Percentiles rank a stretch among this genome's conserved stretches.
phyloP scores from a whole-genome alignment of 2,113 vertebrate species.

The Clupea harengus region DNA sequence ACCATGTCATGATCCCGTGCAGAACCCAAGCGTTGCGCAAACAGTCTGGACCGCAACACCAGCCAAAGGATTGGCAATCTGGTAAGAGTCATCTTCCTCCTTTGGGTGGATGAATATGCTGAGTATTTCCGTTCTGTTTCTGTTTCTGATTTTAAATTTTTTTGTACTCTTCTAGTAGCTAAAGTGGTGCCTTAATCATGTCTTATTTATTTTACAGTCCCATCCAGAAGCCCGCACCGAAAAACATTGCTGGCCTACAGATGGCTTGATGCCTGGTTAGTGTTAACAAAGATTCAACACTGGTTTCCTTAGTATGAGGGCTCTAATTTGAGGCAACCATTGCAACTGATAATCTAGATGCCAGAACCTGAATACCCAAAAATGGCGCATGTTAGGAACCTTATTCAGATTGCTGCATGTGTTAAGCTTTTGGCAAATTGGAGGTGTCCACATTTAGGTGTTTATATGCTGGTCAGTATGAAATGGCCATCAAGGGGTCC shows the following conservation, averaged over 20 bases:
- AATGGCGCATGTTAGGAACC: neutral
- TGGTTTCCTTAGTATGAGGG: neutral
- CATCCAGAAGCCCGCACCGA: constrained; percentile 67
- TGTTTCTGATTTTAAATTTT: too few species aligned
- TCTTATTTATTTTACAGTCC: constrained; percentile 58
- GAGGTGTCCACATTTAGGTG: too few species aligned
- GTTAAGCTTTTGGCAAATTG: too few species aligned
- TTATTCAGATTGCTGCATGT: neutral
- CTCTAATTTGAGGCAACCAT: neutral
- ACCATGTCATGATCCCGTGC: constrained; percentile 80
- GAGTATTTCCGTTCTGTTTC: neutral
- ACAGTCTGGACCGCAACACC: constrained; percentile 80
- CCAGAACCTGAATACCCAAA: neutral
- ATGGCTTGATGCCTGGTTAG: constrained; percentile 82
- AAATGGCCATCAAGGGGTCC: neutral
- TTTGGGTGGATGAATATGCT: neutral
- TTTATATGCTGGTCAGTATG: too few species aligned
- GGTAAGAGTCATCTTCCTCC: constrained; percentile 68
- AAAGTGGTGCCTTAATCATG: neutral
- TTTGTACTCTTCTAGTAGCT: neutral
- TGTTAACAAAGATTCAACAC: neutral
- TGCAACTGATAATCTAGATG: neutral
- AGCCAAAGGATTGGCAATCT: constrained; percentile 77
- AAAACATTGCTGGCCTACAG: constrained; percentile 66
- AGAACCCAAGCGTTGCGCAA: constrained; percentile 78